Conservation (phyloP, 2,113 vertebrate species). For the Notothenia rossii region DNA sequence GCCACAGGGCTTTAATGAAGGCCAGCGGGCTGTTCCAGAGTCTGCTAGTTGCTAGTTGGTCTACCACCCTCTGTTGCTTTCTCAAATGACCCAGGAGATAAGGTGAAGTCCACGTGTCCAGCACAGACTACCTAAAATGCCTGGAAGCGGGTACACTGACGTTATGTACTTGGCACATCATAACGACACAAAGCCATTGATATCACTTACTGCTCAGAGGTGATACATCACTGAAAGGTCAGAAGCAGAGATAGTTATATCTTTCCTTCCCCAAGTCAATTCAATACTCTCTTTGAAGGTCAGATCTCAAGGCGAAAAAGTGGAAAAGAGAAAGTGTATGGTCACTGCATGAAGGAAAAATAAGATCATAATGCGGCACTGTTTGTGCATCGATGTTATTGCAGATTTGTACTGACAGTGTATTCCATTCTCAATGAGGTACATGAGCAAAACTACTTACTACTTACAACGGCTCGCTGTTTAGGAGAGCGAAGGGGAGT, state of each 20-base stretch:
- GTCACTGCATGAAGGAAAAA: background rate
- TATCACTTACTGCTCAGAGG: conserved; percentile 59
- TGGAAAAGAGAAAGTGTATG: conserved; percentile 10
- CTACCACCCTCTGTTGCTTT: conserved; percentile 26
- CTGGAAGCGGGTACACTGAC: conserved; percentile 38
- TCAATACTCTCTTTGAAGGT: conserved; percentile 63
- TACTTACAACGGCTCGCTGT: background rate
- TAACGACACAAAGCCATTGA: conserved; percentile 47
- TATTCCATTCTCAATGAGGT: conserved; percentile 1
- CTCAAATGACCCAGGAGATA: conserved; percentile 29
- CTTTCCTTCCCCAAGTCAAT: conserved; percentile 31
- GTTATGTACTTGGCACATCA: conserved; percentile 50
- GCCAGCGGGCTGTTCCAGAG: conserved; percentile 55
- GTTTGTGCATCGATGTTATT: conserved; percentile 10
- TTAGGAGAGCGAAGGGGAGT: background rate
- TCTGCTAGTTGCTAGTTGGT: conserved; percentile 22
- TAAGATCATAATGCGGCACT: background rate
- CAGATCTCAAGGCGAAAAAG: conserved; percentile 35
- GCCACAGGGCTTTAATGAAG: conserved; percentile 62
- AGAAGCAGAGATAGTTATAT: conserved; percentile 39
- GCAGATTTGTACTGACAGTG: conserved; percentile 8
- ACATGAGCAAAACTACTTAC: background rate
- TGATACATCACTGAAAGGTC: conserved; percentile 70
- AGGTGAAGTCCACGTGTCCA: conserved; percentile 15
- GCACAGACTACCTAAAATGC: conserved; percentile 19